A percentile compares a stretch with the other conserved stretches of the same genome.
phyloP scores from a whole-genome alignment of 2,797 vertebrate genomes.

The Tokudaia muenninki region DNA sequence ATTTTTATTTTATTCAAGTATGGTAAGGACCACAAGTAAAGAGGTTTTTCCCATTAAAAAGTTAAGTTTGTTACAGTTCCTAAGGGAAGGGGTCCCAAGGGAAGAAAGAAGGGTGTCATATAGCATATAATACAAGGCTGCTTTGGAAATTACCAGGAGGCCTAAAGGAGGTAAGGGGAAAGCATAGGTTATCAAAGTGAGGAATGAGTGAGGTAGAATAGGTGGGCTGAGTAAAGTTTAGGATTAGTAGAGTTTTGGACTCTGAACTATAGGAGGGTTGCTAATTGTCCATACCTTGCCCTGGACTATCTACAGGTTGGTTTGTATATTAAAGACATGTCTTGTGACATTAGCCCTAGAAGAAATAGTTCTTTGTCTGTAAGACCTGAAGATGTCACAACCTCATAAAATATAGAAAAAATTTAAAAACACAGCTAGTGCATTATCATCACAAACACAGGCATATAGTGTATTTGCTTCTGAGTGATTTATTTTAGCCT shows the following conservation, averaged over 20 bases:
- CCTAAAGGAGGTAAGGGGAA: not conserved
- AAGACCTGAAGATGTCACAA: constrained; percentile 14
- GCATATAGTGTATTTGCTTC: not conserved
- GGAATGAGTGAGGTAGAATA: not conserved
- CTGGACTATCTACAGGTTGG: not conserved
- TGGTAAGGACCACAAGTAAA: not conserved
- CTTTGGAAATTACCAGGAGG: not conserved
- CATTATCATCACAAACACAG: not conserved
- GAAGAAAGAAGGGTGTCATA: not conserved
- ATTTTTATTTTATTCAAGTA: constrained; percentile 40
- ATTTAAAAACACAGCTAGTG: not conserved
- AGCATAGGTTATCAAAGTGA: not conserved
- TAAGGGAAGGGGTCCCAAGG: not conserved
- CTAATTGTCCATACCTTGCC: not conserved
- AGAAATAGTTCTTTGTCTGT: not conserved
- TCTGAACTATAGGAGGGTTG: not conserved
- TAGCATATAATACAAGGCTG: not conserved
- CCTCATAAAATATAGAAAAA: constrained; percentile 44
- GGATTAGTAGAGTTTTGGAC: constrained; percentile 3
- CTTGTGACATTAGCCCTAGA: constrained; percentile 21
- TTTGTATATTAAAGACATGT: constrained; percentile 12
- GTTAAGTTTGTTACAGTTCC: not conserved
- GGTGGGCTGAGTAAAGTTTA: not conserved
- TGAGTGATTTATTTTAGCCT: constrained; percentile 22
- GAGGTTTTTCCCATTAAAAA: constrained; percentile 35